Evolutionary conservation across 2,113 vertebrate species (phyloP).

Genomic region (Clarias macrocephalus): DNA sequence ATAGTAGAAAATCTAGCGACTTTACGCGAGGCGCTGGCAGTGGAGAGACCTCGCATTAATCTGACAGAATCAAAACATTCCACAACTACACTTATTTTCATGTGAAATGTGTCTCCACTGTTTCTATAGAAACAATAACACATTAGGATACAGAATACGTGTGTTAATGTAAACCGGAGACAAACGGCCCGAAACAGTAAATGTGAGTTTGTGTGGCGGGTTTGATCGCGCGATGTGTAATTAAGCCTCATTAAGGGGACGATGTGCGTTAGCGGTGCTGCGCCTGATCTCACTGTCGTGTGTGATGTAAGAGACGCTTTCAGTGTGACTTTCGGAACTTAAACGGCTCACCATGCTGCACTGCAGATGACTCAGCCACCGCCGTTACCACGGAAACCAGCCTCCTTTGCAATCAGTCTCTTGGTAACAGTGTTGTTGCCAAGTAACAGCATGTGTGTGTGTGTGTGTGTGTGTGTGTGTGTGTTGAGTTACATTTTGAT

Average conservation of each 20-base stretch:
- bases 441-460: conserved; percentile 54
- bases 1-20: too few relatives aligned
- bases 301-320: conserved; percentile 43
- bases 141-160: too few relatives aligned
- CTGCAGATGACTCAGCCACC: conserved; percentile 64
- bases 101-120: background rate
- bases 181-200: background rate
- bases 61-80: background rate
- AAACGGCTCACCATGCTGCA: conserved; percentile 55
- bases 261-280: background rate
- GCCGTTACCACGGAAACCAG: conserved; percentile 60
- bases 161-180: background rate
- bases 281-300: background rate
- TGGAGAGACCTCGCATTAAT: too few relatives aligned
- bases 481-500: conserved; percentile 47
- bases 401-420: conserved; percentile 60
- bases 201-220: background rate
- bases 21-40: background rate
- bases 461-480: conserved; percentile 37
- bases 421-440: conserved; percentile 64
- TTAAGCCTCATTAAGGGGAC: background rate
- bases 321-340: conserved; percentile 45
- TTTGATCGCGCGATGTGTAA: background rate
- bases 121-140: background rate
- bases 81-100: background rate